Evolutionary conservation across 2,113 vertebrate genomes (phyloP).

Genomic region (Sclerurus mexicanus): DNA sequence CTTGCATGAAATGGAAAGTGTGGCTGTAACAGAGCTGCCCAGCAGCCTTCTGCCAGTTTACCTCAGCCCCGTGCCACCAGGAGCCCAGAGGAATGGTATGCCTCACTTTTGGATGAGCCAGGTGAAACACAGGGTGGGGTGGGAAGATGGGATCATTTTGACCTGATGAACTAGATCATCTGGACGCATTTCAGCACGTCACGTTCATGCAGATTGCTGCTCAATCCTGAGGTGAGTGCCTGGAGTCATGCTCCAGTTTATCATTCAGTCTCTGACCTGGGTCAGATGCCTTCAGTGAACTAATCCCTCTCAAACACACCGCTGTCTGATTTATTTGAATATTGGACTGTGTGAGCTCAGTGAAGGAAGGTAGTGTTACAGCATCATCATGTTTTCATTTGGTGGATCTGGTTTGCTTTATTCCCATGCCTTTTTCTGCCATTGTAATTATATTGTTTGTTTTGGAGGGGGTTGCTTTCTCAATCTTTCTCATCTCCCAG

Average conservation of each 20-base stretch:
- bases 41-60: not conserved
- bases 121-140: not conserved
- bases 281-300: not conserved
- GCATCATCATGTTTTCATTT: not conserved
- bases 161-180: conserved; percentile 42
- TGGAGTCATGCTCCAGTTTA: conserved; percentile 34
- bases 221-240: not conserved
- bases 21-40: not conserved
- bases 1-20: rapidly evolving
- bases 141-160: conserved; percentile 1
- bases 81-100: not conserved
- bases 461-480: not conserved
- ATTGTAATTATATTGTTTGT: not conserved
- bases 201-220: not conserved
- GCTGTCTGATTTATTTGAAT: not conserved
- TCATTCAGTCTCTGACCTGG: conserved; percentile 16
- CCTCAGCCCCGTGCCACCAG: rapidly evolving
- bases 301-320: not conserved
- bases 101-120: not conserved
- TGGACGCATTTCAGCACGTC: conserved; percentile 17
- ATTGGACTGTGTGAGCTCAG: not conserved
- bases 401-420: not conserved
- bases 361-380: not conserved
- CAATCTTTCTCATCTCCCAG: not conserved
- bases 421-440: not conserved